A percentile compares a stretch with the other conserved stretches of the same genome.
Conservation (phyloP, 1,140 invertebrate genomes). For the Drosophila truncata region DNA sequence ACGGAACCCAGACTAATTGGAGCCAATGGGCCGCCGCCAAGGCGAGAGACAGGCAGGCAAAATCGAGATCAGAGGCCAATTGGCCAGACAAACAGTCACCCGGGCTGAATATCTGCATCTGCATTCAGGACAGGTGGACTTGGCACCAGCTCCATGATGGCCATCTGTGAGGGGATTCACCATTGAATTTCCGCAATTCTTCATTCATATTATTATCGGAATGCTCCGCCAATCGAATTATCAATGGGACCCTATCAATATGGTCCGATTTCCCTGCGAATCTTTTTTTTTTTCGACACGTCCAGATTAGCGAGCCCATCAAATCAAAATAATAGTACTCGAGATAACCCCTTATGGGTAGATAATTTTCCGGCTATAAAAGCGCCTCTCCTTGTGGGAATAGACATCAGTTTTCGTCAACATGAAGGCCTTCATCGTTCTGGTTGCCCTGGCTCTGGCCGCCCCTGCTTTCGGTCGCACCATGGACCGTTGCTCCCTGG, state of each 20-base stretch:
- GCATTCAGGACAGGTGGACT: constrained; percentile 27
- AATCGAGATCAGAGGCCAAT: constrained; percentile 56
- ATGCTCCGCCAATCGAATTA: constrained; percentile 34
- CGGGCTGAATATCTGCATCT: constrained; percentile 26
- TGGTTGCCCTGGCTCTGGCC: constrained; percentile 63
- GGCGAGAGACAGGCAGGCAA: constrained; percentile 16
- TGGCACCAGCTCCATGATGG: neutral
- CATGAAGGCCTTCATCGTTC: constrained; percentile 60
- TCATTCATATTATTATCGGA: constrained; percentile 39
- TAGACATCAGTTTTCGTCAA: constrained; percentile 53
- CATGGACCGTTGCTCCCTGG: constrained; percentile 81
- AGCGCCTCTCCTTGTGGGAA: neutral
- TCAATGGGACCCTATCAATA: constrained; percentile 36
- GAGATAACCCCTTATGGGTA: constrained; percentile 28
- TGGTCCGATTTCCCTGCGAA: constrained; percentile 41
- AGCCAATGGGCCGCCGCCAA: constrained; percentile 43
- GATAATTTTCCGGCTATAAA: constrained; percentile 60
- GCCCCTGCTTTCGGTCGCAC: constrained; percentile 65
- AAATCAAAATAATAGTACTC: constrained; percentile 22
- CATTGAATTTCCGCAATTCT: constrained; percentile 18
- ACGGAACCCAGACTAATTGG: constrained; percentile 41
- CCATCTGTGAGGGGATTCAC: constrained; percentile 29
- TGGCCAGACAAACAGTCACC: constrained; percentile 40
- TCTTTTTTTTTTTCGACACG: constrained; percentile 5
- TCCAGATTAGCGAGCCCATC: constrained; percentile 21